Evolutionary conservation across 2,113 vertebrate genomes (phyloP).

Genomic region (Tetraodon nigroviridis): DNA sequence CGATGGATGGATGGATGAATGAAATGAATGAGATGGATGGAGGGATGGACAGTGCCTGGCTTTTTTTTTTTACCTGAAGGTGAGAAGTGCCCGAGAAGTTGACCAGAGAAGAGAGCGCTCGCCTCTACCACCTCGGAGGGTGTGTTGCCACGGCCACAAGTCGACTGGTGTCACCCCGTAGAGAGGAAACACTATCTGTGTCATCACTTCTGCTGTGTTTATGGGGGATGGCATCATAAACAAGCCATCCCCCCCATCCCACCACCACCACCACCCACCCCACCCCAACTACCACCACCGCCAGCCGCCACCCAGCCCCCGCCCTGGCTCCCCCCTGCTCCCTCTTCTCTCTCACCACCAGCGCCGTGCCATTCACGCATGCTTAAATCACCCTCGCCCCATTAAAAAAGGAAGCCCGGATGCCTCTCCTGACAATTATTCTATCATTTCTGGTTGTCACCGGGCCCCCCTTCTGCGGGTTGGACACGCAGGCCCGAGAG

Average conservation of each 20-base stretch:
- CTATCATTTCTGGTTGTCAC: conserved; percentile 99
- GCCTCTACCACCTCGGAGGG: conserved; percentile 74
- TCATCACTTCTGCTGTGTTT: conserved; percentile 97
- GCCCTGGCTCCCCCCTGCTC: conserved; percentile 31
- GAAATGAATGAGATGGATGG: conserved; percentile 29
- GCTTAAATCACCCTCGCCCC: conserved; percentile 94
- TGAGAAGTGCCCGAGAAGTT: conserved; percentile 84
- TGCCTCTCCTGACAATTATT: conserved; percentile 99
- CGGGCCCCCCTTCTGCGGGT: conserved; percentile 76
- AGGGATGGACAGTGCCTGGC: conserved; percentile 35
- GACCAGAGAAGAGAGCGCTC: conserved; percentile 82
- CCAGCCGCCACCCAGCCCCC: conserved; percentile 38
- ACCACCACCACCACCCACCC: too few species aligned
- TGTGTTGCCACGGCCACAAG: conserved; percentile 77
- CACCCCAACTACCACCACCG: conserved; percentile 9
- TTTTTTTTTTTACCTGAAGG: conserved; percentile 82
- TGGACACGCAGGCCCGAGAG: conserved; percentile 55
- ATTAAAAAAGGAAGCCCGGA: conserved; percentile 79
- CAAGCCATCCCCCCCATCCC: conserved; percentile 77
- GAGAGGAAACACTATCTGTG: conserved; percentile 92
- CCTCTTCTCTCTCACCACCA: conserved; percentile 32
- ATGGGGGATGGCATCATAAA: conserved; percentile 99
- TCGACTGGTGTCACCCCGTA: conserved; percentile 89
- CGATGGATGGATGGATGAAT: conserved; percentile 23
- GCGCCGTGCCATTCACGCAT: conserved; percentile 88